phyloP scores from a whole-genome alignment of 2,888 invertebrate species.

The Pasiphila rectangulata region DNA sequence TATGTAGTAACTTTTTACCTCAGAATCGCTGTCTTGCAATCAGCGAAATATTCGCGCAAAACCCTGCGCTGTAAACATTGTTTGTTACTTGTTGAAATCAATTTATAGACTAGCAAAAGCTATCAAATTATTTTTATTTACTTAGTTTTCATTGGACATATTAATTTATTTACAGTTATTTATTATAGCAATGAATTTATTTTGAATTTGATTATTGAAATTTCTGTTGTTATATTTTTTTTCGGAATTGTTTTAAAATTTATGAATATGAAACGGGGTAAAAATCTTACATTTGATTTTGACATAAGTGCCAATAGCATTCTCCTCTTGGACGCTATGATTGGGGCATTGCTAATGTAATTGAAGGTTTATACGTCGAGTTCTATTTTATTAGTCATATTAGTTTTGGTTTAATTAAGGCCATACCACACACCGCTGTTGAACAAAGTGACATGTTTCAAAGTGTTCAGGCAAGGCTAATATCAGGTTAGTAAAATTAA shows the following conservation, averaged over 20 bases:
- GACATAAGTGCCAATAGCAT: conserved; percentile 53
- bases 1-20: conserved; percentile 73
- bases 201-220: conserved; percentile 23
- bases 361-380: not conserved
- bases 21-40: conserved; percentile 53
- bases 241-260: too few relatives aligned
- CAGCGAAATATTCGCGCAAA: conserved; percentile 25
- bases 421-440: too few relatives aligned
- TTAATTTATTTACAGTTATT: conserved; percentile 58
- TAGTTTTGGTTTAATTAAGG: too few relatives aligned
- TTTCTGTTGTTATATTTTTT: conserved; percentile 1
- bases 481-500: not conserved
- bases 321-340: conserved; percentile 43
- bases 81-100: conserved; percentile 24
- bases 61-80: conserved; percentile 27
- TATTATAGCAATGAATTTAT: conserved; percentile 32
- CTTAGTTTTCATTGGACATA: conserved; percentile 52
- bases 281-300: conserved; percentile 1
- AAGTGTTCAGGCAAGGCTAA: conserved; percentile 2
- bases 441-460: too few relatives aligned
- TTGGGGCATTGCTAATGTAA: conserved; percentile 52
- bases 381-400: not conserved
- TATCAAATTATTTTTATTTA: conserved; percentile 40
- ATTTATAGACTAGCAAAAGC: conserved; percentile 20
- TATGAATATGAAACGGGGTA: not conserved